A percentile compares a stretch with the other conserved stretches of the same genome.
These are phyloP conservation scores for Drosophila flavopinicola DNA, from an alignment of 2,888 invertebrate genomes.

Conservation along the genomic window DNA sequence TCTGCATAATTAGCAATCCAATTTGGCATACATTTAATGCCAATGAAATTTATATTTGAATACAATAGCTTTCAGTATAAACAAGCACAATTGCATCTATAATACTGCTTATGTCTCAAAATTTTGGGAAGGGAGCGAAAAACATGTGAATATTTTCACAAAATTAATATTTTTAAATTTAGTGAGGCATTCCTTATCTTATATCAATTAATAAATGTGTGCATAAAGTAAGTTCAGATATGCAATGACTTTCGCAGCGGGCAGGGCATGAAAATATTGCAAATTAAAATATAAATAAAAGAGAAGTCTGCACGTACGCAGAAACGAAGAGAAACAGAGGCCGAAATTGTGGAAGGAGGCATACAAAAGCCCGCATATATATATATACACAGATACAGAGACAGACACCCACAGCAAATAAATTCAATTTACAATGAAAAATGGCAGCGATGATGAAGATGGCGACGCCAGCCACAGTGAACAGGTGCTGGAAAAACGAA, in stretches of 20 bases:
- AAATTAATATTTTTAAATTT: no score
- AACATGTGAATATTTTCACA: no score
- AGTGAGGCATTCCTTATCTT: background rate
- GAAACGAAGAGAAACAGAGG: conserved; percentile 19
- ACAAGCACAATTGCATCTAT: background rate
- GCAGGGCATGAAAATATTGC: conserved; percentile 32
- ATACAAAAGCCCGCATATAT: conserved; percentile 1
- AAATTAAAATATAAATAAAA: conserved; percentile 64
- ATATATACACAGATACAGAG: conserved; percentile 9
- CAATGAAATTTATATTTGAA: background rate
- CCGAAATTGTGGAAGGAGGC: background rate
- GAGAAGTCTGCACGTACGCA: conserved; percentile 47
- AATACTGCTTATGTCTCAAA: no score
- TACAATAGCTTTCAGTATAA: background rate
- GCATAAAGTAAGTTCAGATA: background rate
- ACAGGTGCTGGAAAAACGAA: conserved; percentile 58
- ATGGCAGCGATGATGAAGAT: conserved; percentile 74
- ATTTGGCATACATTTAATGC: background rate
- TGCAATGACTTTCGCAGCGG: background rate
- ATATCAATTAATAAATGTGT: background rate
- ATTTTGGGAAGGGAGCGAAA: no score
- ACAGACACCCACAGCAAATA: conserved; percentile 50
- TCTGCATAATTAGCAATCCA: conserved; percentile 27
- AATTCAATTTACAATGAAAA: conserved; percentile 74
- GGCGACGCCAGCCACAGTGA: conserved; percentile 43